Evolutionary conservation across 1,140 invertebrate genomes (phyloP), one percentile per base, ranked within the genome.

Genomic region (Camponotus pennsylvanicus): DNA sequence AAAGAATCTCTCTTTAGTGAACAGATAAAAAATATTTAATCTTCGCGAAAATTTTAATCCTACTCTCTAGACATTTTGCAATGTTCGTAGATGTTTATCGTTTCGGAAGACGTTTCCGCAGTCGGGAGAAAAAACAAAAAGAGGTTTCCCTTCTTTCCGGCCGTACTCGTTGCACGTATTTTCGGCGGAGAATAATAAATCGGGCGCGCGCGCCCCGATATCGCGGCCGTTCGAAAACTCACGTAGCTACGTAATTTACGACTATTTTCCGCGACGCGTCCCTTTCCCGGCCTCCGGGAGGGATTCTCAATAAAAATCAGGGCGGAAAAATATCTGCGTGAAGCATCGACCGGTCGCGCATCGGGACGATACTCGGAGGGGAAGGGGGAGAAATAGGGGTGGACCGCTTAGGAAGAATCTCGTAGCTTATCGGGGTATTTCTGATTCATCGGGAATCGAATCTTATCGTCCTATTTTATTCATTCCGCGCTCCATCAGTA

Each of bases 191-290:
- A 83, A 87, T 85, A 87, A 87, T 87, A 84, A 85, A 87, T 87
- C 69, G 80, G 45, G 27, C 59, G 67, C 76, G n/a, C 55, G 70
- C 67, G 27, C 63, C 61, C 34, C 80, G 86, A 85, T 85, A 86
- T 86, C 69, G 80, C 79, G 57, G 79, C 61, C 59, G 84, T 71
- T 84, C 86, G 61, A 75, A 87, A 87, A 85, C 86, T 85, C 86
- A 85, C 86, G 86, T 87, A 87, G 59, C 71, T 67, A 85, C 40
- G 73, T 87, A 85, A 87, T 85, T 87, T 87, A 87, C 85, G 82
- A 77, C 83, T 64, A 75, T 85, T 85, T 85, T 78, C 64, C 83
- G 55, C 49, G 13, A 52, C 49, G 42, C 86, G 37, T 75, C 13
- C 52, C 61, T 27, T 21, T 52, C 15, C 45, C 75, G 18, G 34